Evolutionary conservation across 2,888 invertebrate species (phyloP), one percentile per base, ranked within the genome.

Genomic region (Platycnemis pennipes): DNA sequence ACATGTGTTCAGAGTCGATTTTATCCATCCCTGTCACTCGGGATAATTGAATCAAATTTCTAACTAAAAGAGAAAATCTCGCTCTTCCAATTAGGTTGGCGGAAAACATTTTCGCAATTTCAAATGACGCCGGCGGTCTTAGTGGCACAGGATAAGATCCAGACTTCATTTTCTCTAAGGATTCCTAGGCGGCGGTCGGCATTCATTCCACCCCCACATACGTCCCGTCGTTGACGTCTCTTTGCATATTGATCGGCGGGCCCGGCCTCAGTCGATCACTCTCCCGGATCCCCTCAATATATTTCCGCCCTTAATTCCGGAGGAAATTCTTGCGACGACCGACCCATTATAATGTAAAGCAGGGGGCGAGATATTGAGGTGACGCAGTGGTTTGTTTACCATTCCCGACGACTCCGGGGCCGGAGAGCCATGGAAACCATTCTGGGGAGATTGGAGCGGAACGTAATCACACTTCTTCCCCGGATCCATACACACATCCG

Each of bases 331-430:
- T 37, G 26, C 8, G 77, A 11, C 37, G 37, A 8, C 31, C 13
- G 37, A 13, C 22, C 77, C 13, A 77, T 77, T 77, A 37, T 37
- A 26, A 77, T 77, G 77, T 8, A 77, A 77, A 77, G 16, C 13
- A 77, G 77, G 77, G 77, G 77, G 7, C 11, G 77, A 16, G 37
- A 77, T 77, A 77, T 77, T 77, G 77, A n/a, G 11, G 37, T 37
- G 37, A 77, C 77, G 77, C 37, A 77, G 77, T 77, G 77, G 77
- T 77, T 77, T 37, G 89, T 89, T 42, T 89, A 56, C 89, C 53
- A 53, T 89, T 87, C 53, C 31, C 37, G 53, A 22, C n/a, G 37
- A 37, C 37, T 37, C 89, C 22, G 4, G 53, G 56, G 22, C n/a
- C 13, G 2, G 77, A 77, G 37, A n/a, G 19, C 11, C n/a, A 63